Evolutionary conservation across 2,797 vertebrate genomes (phyloP), one percentile per base, ranked within the genome.

Genomic region (Enteromius viviparus): DNA sequence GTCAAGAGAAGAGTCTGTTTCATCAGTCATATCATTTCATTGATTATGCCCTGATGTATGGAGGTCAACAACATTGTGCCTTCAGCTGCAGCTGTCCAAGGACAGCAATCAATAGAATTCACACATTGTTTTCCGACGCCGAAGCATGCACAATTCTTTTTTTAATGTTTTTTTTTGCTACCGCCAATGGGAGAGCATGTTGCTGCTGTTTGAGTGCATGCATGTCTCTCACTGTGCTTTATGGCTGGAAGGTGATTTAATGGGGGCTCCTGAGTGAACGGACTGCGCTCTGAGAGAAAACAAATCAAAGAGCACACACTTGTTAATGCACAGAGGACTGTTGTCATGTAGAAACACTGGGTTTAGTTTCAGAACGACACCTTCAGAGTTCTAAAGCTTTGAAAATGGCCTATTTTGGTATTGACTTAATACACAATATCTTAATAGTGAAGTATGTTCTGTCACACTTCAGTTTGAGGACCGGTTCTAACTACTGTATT

Each of bases 1-100:
- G 87, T 90, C 86, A 88, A 86, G 55, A 83, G 78, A 29, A 81
- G 88, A 88, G 80, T 91, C 90, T 76, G 84, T 87, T 92, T 92
- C 87, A 92, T 84, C 85, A 84, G 83, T 84, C 84, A 88, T 88
- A 89, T 87, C 82, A 68, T 87, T 71, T 80, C 66, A 91, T 92
- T 80, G 92, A 92, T 92, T 88, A 64, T 83, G 68, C 6, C 83
- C 65, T 51, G 77, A 76, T 47, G 69, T 77, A 65, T 76, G 62
- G 79, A 84, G 88, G 84, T 88, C 88, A 85, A 64, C 78, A 75
- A 37, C 81, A 70, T 49, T 82, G 82, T 80, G 82, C 37, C 29
- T 84, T 87, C 82, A 85, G 47, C 58, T 69, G 42, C 65, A 60
- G 81, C 84, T 85, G 83, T 87, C 76, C 82, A 83, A 74, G 84